A percentile compares a stretch with the other conserved stretches of the same genome.
These are phyloP conservation scores for Redunca redunca DNA, from an alignment of 2,113 vertebrate species.

Conservation along the genomic window DNA sequence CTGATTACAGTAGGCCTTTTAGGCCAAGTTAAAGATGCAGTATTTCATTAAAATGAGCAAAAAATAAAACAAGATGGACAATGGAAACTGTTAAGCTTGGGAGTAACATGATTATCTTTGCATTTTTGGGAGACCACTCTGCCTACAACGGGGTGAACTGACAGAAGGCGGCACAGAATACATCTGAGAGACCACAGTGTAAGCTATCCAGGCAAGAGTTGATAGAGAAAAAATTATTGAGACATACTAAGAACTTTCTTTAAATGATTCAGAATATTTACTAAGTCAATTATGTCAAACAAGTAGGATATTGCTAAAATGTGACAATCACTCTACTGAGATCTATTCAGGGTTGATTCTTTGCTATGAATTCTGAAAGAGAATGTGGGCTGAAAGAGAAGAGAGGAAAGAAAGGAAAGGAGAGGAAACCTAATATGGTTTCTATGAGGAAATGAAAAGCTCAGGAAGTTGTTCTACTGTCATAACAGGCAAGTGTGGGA, in stretches of 20 bases:
- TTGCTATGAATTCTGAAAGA: neutral
- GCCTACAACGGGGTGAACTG: neutral
- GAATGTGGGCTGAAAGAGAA: neutral
- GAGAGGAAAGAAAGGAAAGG: neutral
- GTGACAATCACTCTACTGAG: neutral
- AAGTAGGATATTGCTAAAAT: neutral
- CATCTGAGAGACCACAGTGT: neutral
- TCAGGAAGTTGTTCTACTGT: neutral
- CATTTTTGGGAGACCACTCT: neutral
- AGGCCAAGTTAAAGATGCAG: neutral
- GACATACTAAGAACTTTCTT: neutral
- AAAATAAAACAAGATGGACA: neutral
- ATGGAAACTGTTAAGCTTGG: neutral
- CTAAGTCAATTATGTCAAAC: neutral
- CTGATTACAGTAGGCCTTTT: neutral
- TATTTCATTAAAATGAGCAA: neutral
- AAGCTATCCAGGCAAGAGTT: neutral
- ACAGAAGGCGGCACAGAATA: too few species aligned
- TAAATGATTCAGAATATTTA: neutral
- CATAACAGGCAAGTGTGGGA: neutral
- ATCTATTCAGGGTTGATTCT: neutral
- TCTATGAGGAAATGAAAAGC: neutral
- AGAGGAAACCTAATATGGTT: neutral
- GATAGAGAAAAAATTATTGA: neutral
- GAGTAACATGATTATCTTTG: neutral